Percentiles rank a stretch among this genome's conserved stretches.
These are phyloP conservation scores for Poeciliopsis presidionis DNA, from an alignment of 2,797 vertebrate species.

Conservation along the genomic window DNA sequence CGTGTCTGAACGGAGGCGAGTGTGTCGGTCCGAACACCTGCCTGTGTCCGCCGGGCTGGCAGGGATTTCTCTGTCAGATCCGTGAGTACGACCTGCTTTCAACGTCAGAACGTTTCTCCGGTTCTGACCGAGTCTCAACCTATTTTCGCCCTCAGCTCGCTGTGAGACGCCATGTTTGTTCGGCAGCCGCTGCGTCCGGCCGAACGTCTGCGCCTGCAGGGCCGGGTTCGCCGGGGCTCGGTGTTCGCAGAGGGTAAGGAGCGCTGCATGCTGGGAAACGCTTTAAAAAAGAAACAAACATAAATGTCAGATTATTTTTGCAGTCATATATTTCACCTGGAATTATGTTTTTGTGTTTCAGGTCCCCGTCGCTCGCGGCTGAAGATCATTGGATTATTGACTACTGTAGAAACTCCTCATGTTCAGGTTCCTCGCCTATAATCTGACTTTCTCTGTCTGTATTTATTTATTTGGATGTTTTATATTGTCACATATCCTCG, in stretches of 20 bases:
- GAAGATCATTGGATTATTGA: background rate
- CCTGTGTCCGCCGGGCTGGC: slow-evolving; percentile 72
- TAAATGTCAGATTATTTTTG: background rate
- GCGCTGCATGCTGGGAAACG: too few species aligned
- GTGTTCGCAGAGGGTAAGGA: slow-evolving; percentile 74
- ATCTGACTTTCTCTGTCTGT: slow-evolving; percentile 39
- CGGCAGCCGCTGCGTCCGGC: slow-evolving; percentile 74
- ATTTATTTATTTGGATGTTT: slow-evolving; percentile 77
- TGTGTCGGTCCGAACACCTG: slow-evolving; percentile 78
- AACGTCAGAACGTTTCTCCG: background rate
- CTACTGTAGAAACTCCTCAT: slow-evolving; percentile 14
- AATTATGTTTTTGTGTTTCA: background rate
- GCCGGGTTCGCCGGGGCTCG: slow-evolving; percentile 62
- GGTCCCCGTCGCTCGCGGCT: slow-evolving; percentile 8
- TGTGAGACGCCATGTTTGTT: slow-evolving; percentile 77
- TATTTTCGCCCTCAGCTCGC: slow-evolving; percentile 55
- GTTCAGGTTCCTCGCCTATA: slow-evolving; percentile 22
- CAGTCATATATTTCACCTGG: background rate
- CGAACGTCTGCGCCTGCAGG: slow-evolving; percentile 79
- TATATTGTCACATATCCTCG: slow-evolving; percentile 57
- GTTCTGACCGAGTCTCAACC: background rate
- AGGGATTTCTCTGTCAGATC: slow-evolving; percentile 76
- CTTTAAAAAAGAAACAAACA: background rate
- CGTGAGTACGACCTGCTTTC: slow-evolving; percentile 73
- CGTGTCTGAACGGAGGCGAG: slow-evolving; percentile 80